phyloP scores from a whole-genome alignment of 2,113 vertebrate species.

The Dasyornis broadbenti region DNA sequence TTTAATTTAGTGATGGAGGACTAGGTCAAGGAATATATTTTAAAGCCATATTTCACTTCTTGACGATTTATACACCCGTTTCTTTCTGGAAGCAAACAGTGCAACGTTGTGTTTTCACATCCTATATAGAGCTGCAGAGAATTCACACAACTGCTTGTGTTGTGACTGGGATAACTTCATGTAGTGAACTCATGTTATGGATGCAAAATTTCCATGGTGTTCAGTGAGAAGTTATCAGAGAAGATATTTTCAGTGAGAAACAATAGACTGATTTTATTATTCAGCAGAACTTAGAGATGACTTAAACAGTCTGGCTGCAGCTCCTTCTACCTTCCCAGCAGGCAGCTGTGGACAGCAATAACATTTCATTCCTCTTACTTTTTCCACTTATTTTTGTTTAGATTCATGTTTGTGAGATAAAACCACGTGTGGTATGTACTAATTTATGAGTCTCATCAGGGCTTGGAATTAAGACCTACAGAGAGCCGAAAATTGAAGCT shows the following conservation, averaged over 20 bases:
- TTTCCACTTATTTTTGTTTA: background rate
- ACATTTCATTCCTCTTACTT: background rate
- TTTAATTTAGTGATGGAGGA: constrained; percentile 38
- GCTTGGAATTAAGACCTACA: background rate
- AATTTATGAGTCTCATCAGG: background rate
- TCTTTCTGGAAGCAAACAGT: background rate
- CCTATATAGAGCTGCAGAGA: background rate
- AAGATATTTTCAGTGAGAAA: background rate
- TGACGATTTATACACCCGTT: background rate
- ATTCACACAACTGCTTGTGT: background rate
- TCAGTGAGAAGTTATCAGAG: background rate
- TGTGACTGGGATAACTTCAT: background rate
- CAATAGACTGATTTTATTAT: background rate
- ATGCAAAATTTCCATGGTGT: background rate
- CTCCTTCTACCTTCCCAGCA: background rate
- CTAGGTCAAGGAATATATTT: background rate
- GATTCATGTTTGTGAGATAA: background rate
- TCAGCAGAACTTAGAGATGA: background rate
- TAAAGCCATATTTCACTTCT: background rate
- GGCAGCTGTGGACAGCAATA: background rate
- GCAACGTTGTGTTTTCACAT: background rate
- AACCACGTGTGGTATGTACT: rapidly evolving
- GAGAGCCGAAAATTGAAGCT: background rate
- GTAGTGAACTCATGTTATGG: background rate
- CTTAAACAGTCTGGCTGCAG: background rate